Conservation (phyloP, 1,140 invertebrate genomes). For the Tetragnatha versicolor region DNA sequence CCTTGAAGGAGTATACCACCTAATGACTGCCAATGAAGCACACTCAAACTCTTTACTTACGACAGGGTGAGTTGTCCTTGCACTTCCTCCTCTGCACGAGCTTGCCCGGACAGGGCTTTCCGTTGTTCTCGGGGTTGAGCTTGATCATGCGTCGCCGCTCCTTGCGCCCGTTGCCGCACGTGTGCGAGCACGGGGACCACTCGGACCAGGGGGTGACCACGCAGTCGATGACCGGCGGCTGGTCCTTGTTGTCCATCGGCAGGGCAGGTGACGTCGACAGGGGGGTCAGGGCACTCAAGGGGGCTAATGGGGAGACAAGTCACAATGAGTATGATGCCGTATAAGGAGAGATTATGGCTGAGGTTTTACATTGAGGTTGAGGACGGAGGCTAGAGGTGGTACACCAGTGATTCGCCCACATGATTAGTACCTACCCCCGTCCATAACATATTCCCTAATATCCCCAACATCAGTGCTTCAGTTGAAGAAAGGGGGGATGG, state of each 20-base stretch:
- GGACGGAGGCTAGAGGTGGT: too few relatives aligned
- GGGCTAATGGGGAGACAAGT: conserved; percentile 5
- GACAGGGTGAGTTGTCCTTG: conserved; percentile 62
- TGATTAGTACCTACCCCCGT: too few relatives aligned
- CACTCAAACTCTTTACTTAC: conserved; percentile 60
- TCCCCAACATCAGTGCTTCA: too few relatives aligned
- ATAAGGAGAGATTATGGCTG: too few relatives aligned
- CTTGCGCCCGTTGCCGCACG: conserved; percentile 72
- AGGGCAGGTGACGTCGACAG: conserved; percentile 29
- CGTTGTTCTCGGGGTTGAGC: conserved; percentile 73
- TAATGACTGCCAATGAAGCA: too few relatives aligned
- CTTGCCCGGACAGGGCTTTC: conserved; percentile 71
- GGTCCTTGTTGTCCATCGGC: conserved; percentile 31
- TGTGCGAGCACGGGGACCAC: conserved; percentile 76
- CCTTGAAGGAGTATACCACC: too few relatives aligned
- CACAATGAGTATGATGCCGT: too few relatives aligned
- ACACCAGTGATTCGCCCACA: too few relatives aligned
- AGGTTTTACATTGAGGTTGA: too few relatives aligned
- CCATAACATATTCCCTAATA: too few relatives aligned
- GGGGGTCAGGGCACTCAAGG: conserved; percentile 42
- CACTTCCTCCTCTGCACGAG: conserved; percentile 65
- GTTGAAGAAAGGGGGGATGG: not conserved
- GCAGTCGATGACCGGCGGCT: conserved; percentile 66
- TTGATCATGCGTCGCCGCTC: conserved; percentile 63
- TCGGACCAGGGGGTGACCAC: conserved; percentile 75